Conservation (phyloP, 2,113 vertebrate genomes). For the Apus apus region DNA sequence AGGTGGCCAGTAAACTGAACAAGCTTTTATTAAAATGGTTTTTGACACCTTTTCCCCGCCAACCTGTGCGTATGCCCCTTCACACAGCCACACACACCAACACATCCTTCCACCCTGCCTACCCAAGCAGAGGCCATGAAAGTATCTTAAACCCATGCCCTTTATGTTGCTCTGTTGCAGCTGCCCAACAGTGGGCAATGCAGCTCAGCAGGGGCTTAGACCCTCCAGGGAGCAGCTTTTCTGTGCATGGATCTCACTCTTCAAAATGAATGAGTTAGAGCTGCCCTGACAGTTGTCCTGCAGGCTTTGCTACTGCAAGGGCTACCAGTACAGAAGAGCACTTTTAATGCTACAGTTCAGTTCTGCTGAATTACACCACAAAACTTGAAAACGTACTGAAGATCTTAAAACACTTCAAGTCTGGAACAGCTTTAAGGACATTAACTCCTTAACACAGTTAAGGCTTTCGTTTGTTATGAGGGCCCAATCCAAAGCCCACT, state of each 20-base stretch:
- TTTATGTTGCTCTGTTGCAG: accelerated
- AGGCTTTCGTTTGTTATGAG: not conserved
- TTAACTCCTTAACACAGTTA: not conserved
- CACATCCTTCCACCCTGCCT: too few species aligned
- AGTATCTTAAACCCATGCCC: not conserved
- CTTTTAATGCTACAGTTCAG: not conserved
- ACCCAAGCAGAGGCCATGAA: not conserved
- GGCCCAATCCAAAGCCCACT: not conserved
- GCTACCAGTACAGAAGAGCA: not conserved
- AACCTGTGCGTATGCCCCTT: not conserved
- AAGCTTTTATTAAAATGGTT: not conserved
- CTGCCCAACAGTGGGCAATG: not conserved
- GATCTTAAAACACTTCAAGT: not conserved
- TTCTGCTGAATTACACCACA: not conserved
- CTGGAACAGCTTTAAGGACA: not conserved
- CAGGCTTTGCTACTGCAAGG: not conserved
- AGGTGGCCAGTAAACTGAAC: not conserved
- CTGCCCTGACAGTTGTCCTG: not conserved
- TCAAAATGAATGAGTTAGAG: not conserved
- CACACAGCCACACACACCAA: not conserved
- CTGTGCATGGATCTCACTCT: not conserved
- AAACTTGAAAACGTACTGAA: not conserved
- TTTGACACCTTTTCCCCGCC: not conserved
- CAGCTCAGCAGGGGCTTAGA: accelerated
- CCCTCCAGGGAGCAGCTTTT: accelerated